Percentiles rank a stretch among this genome's conserved stretches.
phyloP scores from a whole-genome alignment of 2,113 vertebrate species.

The Chrysochloris asiatica region DNA sequence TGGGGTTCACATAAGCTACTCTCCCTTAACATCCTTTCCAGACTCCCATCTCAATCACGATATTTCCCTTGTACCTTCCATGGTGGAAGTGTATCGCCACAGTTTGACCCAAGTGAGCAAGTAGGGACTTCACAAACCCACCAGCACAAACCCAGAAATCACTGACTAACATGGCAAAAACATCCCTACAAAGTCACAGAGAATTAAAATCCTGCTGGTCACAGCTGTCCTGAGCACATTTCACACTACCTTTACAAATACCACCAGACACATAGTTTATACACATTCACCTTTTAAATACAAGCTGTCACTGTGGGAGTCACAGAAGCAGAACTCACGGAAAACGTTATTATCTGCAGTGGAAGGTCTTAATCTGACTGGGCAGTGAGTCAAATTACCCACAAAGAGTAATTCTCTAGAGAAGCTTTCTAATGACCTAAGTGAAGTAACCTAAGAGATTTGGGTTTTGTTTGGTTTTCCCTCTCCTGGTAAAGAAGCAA shows the following conservation, averaged over 20 bases:
- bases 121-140: not conserved
- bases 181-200: not conserved
- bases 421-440: not conserved
- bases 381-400: constrained; percentile 54
- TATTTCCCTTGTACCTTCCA: not conserved
- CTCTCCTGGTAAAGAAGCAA: not conserved
- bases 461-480: too few relatives aligned
- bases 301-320: constrained; percentile 65
- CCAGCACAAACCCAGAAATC: not conserved
- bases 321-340: constrained; percentile 51
- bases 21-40: not conserved
- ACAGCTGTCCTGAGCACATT: not conserved
- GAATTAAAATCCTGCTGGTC: not conserved
- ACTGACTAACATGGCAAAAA: not conserved
- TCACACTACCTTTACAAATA: constrained; percentile 46
- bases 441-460: too few relatives aligned
- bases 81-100: not conserved
- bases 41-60: not conserved
- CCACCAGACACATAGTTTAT: constrained; percentile 48
- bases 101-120: not conserved
- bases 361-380: constrained; percentile 55
- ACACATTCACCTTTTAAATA: constrained; percentile 49
- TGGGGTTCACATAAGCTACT: not conserved
- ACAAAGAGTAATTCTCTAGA: constrained; percentile 42
- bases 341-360: constrained; percentile 18